Conservation (phyloP, 1,140 invertebrate species). For the Kradibia gibbosae region DNA sequence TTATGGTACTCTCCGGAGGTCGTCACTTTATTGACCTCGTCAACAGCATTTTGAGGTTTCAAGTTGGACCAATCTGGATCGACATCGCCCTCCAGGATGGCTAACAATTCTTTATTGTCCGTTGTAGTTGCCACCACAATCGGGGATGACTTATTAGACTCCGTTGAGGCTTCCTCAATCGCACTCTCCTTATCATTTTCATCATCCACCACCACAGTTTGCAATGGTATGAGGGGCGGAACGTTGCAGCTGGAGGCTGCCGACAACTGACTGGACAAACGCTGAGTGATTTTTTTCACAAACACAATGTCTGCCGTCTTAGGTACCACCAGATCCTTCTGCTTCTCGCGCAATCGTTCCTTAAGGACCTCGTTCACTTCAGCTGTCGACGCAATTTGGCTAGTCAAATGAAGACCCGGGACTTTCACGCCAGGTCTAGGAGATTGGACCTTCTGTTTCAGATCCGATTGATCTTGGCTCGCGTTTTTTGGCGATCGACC, state of each 20-base stretch:
- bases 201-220: conserved; percentile 15
- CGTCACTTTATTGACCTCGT: conserved; percentile 51
- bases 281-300: conserved; percentile 71
- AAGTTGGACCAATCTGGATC: conserved; percentile 71
- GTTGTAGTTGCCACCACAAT: conserved; percentile 55
- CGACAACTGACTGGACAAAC: conserved; percentile 68
- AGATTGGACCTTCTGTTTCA: conserved; percentile 51
- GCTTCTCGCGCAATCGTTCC: conserved; percentile 66
- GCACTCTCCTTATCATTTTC: background rate
- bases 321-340: conserved; percentile 63
- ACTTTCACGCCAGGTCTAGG: conserved; percentile 57
- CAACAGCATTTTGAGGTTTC: conserved; percentile 61
- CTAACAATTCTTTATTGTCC: conserved; percentile 70
- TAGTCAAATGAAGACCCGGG: conserved; percentile 63
- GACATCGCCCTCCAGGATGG: conserved; percentile 72
- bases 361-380: conserved; percentile 68
- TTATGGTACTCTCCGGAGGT: conserved; percentile 17
- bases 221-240: conserved; percentile 57
- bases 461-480: conserved; percentile 16
- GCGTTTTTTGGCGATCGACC: conserved; percentile 27
- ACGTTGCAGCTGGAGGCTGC: conserved; percentile 53
- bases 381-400: conserved; percentile 66
- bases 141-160: conserved; percentile 20
- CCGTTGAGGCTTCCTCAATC: background rate
- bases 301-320: conserved; percentile 70